Evolutionary conservation across 2,113 vertebrate species (phyloP).

Genomic region (Tetrao urogallus): DNA sequence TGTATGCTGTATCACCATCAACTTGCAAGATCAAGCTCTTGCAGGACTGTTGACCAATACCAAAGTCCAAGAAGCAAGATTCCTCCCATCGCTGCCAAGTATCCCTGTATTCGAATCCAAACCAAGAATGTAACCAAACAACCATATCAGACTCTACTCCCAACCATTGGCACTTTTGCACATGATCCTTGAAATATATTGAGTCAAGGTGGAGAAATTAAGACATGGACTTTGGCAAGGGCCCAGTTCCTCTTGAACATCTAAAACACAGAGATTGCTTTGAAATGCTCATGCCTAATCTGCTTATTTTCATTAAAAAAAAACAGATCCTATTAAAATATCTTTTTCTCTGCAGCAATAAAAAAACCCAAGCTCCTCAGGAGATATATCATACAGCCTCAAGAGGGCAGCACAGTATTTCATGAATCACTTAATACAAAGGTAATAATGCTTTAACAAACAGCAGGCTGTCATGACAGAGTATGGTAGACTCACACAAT

Average conservation of each 20-base stretch:
- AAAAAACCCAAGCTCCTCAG: not conserved
- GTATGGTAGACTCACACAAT: not conserved
- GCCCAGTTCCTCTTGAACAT: not conserved
- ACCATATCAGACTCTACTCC: not conserved
- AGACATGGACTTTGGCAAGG: not conserved
- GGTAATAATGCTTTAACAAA: not conserved
- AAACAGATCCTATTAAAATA: not conserved
- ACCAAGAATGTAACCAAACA: not conserved
- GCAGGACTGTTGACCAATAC: not conserved
- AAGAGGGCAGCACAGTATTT: conserved; percentile 69
- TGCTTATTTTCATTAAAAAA: not conserved
- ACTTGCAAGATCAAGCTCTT: not conserved
- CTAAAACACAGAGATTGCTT: not conserved
- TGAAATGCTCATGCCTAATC: not conserved
- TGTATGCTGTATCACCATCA: not conserved
- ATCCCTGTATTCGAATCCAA: not conserved
- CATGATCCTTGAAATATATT: not conserved
- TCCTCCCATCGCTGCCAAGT: not conserved
- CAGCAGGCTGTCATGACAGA: not conserved
- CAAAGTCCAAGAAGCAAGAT: not conserved
- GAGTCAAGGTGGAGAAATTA: not conserved
- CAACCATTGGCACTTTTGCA: not conserved
- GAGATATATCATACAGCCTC: not conserved
- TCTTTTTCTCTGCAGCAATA: not conserved
- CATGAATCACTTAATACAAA: not conserved